Evolutionary conservation across 2,113 vertebrate genomes (phyloP).

Genomic region (Pedetes capensis): DNA sequence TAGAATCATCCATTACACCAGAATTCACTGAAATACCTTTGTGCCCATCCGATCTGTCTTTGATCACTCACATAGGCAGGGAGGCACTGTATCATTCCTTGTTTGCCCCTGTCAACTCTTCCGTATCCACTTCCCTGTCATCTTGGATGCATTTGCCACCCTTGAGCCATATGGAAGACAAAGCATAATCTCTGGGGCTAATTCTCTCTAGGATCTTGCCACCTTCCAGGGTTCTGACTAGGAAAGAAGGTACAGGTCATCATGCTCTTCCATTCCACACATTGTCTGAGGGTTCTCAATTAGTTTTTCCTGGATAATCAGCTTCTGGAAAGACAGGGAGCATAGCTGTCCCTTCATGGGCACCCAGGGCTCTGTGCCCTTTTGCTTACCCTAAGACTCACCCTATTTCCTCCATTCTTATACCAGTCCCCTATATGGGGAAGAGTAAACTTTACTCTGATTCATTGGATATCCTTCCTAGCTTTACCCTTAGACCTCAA

Average conservation of each 20-base stretch:
- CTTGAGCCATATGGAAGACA: background rate
- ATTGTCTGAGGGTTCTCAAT: background rate
- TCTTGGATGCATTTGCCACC: background rate
- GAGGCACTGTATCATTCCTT: background rate
- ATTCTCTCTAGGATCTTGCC: background rate
- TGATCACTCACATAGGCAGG: background rate
- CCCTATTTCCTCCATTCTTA: background rate
- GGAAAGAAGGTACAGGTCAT: background rate
- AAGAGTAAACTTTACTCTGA: background rate
- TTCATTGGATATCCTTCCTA: background rate
- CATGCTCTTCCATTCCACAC: background rate
- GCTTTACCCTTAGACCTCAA: background rate
- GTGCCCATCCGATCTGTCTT: background rate
- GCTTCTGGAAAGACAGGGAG: background rate
- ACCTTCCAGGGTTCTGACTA: background rate
- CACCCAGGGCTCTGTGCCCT: background rate
- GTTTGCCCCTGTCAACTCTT: background rate
- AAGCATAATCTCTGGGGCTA: background rate
- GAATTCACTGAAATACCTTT: background rate
- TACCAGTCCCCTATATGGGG: background rate
- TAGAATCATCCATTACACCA: background rate
- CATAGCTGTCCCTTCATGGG: background rate
- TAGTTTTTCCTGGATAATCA: background rate
- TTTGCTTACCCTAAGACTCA: background rate
- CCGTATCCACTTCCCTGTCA: background rate